Evolutionary conservation across 2,888 invertebrate species (phyloP), one percentile per base, ranked within the genome.

Genomic region (Lepidochrysops patricia): DNA sequence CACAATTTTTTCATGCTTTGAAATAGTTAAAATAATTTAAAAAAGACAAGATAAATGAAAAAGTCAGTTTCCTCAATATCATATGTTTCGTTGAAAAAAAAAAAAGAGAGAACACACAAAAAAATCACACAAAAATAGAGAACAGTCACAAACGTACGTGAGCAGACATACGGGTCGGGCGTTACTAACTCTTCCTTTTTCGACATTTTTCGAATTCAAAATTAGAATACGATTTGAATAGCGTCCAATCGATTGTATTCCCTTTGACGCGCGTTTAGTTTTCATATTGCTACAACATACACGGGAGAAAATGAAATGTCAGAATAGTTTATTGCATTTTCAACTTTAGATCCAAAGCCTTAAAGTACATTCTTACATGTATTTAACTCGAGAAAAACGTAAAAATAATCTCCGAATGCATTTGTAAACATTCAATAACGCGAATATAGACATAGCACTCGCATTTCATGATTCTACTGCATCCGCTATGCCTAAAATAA

Each of bases 121-220:
- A 34, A 34, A 34, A 2, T 12, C 7, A 12, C n/a, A 12, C 1
- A 34, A 34, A 43, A 43, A 43, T 43, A 29, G 29, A 29, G 29
- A 29, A 29, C n/a, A n/a, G 37, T 43, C 37, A 43, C 43, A 43
- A 43, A 43, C 43, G 43, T 43, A 52, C 52, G 52, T 52, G 54
- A 54, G 32, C 19, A 19, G 54, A 32, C 54, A 54, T 54, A 49
- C 48, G 3, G 15, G 25, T 7, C 25, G 29, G 29, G 29, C 29
- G 29, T 29, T 29, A 29, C 48, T 4, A 54, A 54, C 54, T 54
- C 54, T 32, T 54, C 54, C 54, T 54, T 54, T 54, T 54, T 54
- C 52, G 54, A 54, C 54, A 29, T 54, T 54, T 54, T 54, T 54
- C 52, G 54, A 54, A 54, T 27, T 52, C 15, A 19, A 54, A 54